Percentiles rank a stretch among this genome's conserved stretches.
These are phyloP conservation scores for Itoplectis maculator DNA, from an alignment of 2,888 invertebrate species.

Conservation along the genomic window DNA sequence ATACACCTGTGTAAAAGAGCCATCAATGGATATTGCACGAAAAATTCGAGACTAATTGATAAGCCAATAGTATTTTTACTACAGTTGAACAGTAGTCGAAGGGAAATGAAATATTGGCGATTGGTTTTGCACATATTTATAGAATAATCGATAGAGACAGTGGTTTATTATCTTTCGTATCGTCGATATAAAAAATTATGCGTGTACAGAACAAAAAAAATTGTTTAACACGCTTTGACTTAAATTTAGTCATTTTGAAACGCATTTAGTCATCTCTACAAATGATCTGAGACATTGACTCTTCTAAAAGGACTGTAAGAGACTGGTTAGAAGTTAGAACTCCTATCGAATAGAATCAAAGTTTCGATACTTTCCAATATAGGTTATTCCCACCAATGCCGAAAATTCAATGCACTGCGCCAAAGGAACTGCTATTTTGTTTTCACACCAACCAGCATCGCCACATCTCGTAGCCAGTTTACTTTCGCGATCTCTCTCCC, in stretches of 20 bases:
- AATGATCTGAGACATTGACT: no score
- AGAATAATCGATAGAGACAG: neutral
- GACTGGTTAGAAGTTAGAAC: no score
- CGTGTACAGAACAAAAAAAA: no score
- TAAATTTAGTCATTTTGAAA: no score
- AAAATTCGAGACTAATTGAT: neutral
- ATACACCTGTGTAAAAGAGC: neutral
- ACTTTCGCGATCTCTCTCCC: conserved; percentile 18
- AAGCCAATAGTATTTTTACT: neutral
- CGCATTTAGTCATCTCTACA: no score
- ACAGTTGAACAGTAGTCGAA: neutral
- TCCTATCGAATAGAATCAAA: neutral
- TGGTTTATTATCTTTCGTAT: no score
- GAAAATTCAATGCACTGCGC: neutral
- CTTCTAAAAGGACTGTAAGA: no score
- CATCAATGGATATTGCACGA: no score
- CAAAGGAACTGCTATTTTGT: conserved; percentile 37
- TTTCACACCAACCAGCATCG: conserved; percentile 22
- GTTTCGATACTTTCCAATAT: neutral
- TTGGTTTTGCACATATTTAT: neutral
- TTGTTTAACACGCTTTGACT: no score
- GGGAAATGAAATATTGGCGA: neutral
- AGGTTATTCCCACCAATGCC: neutral
- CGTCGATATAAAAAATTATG: no score
- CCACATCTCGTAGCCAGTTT: conserved; percentile 36